phyloP scores from a whole-genome alignment of 2,888 invertebrate species.

The Fragum sueziense region DNA sequence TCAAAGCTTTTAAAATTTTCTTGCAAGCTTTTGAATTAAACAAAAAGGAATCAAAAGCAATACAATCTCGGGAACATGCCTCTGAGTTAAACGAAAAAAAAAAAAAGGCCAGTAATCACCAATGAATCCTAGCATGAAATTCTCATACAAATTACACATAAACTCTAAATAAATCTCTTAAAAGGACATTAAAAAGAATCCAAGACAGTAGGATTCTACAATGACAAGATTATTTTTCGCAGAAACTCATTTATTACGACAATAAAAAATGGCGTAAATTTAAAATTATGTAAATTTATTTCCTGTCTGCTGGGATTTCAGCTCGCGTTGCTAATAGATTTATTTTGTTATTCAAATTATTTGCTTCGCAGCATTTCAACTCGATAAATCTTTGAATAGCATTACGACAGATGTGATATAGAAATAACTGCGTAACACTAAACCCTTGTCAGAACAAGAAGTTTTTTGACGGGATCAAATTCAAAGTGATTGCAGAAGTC shows the following conservation, averaged over 20 bases:
- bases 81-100: too few relatives aligned
- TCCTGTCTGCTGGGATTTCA: constrained; percentile 4
- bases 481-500: too few relatives aligned
- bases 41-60: too few relatives aligned
- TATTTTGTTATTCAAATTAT: constrained; percentile 20
- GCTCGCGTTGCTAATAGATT: constrained; percentile 20
- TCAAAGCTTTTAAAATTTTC: too few relatives aligned
- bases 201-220: not conserved
- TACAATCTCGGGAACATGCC: too few relatives aligned
- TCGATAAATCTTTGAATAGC: constrained; percentile 5
- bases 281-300: constrained; percentile 23
- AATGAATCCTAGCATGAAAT: not conserved
- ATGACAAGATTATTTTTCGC: not conserved
- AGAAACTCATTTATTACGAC: not conserved
- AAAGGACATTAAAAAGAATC: too few relatives aligned
- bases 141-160: too few relatives aligned
- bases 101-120: not conserved
- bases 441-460: too few relatives aligned
- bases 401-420: constrained; percentile 11
- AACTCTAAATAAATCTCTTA: not conserved
- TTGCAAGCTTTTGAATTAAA: too few relatives aligned
- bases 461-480: too few relatives aligned
- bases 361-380: constrained; percentile 6
- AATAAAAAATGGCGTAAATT: constrained; percentile 4
- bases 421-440: constrained; percentile 5